These are phyloP conservation scores for Lepus americanus DNA, from an alignment of 2,113 vertebrate genomes.

Conservation along the genomic window DNA sequence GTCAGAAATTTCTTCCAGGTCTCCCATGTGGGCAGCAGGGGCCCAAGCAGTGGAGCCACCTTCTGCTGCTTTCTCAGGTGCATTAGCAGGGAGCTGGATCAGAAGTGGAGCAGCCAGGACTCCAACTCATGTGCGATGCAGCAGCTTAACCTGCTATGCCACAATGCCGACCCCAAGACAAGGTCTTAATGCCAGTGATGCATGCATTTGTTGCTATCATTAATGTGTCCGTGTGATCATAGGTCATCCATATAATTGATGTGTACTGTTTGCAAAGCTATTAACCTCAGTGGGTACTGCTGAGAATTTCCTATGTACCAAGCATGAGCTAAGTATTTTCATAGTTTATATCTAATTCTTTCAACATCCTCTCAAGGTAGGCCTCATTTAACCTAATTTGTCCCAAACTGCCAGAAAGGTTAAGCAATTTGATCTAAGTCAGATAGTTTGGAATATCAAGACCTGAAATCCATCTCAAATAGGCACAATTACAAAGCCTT, in stretches of 20 bases:
- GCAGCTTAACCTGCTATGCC: too few species aligned
- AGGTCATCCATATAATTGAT: neutral
- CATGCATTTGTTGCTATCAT: neutral
- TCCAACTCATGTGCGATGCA: too few species aligned
- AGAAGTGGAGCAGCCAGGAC: too few species aligned
- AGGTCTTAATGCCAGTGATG: neutral
- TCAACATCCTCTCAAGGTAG: neutral
- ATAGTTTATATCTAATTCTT: neutral
- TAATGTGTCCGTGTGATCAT: fast-evolving
- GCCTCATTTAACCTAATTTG: neutral
- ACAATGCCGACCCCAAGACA: neutral
- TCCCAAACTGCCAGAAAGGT: neutral
- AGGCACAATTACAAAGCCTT: neutral
- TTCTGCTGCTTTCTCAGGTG: too few species aligned
- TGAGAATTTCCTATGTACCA: neutral
- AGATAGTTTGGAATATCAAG: neutral
- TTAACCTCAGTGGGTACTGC: fast-evolving
- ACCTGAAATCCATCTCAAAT: neutral
- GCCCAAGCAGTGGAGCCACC: too few species aligned
- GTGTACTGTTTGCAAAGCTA: fast-evolving
- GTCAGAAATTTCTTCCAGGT: too few species aligned
- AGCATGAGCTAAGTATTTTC: neutral
- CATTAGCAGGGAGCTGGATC: too few species aligned
- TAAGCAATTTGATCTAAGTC: neutral
- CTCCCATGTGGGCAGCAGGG: too few species aligned